A percentile compares a stretch with the other conserved stretches of the same genome.
phyloP scores from a whole-genome alignment of 2,113 vertebrate genomes.

The Marmota flaviventris region DNA sequence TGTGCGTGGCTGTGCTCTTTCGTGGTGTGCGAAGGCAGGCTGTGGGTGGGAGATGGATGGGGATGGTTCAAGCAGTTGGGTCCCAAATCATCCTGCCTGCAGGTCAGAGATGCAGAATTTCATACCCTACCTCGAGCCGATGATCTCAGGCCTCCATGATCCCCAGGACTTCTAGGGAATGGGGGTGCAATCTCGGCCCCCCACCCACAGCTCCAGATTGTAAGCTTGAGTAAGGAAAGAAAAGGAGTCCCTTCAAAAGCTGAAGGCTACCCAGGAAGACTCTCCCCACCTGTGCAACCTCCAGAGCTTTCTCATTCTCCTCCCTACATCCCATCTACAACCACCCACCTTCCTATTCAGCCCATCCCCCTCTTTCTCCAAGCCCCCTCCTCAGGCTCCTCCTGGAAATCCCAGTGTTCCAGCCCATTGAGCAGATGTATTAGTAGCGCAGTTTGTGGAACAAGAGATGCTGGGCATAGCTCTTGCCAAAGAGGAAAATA shows the following conservation, averaged over 20 bases:
- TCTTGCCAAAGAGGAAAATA: slow-evolving; percentile 22
- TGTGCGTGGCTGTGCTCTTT: no score
- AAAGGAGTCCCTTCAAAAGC: background rate
- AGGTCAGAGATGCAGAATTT: no score
- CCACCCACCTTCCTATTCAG: accelerated
- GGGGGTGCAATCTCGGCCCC: background rate
- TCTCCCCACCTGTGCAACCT: accelerated
- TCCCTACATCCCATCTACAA: no score
- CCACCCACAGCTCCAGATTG: slow-evolving; percentile 54
- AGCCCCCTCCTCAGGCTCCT: slow-evolving; percentile 58
- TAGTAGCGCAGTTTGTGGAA: background rate
- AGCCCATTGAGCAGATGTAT: background rate
- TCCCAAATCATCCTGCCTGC: no score
- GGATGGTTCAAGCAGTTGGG: no score
- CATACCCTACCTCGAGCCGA: background rate
- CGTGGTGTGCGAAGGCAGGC: background rate
- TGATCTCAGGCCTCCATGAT: background rate
- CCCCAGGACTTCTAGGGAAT: background rate
- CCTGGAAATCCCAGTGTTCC: background rate
- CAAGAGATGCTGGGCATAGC: background rate
- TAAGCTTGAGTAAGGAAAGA: slow-evolving; percentile 64
- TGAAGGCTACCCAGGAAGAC: background rate
- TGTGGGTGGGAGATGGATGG: background rate
- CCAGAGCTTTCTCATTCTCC: background rate
- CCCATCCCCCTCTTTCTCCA: background rate